Conservation (phyloP, 2,888 invertebrate genomes). For the Hydrotaea diabolus region DNA sequence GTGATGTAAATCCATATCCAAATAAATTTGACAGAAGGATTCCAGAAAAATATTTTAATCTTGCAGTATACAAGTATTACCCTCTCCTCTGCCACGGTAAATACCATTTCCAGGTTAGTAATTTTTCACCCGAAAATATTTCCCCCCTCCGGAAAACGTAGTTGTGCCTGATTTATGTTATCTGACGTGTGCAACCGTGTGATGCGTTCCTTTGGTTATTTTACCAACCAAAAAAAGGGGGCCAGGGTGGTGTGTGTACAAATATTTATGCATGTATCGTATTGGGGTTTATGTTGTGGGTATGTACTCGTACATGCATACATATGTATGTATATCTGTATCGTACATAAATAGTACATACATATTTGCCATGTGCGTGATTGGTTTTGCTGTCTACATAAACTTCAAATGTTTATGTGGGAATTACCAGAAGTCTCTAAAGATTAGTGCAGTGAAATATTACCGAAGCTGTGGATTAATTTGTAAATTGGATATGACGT, state of each 20-base stretch:
- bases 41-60: neutral
- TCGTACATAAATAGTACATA: too few species aligned
- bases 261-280: neutral
- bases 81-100: neutral
- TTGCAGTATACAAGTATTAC: neutral
- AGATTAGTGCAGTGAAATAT: slow-evolving; percentile 72
- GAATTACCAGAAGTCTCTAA: slow-evolving; percentile 74
- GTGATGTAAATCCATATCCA: neutral
- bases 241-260: neutral
- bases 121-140: slow-evolving; percentile 20
- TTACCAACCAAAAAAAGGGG: neutral
- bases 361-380: neutral
- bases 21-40: neutral
- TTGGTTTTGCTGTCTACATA: slow-evolving; percentile 41
- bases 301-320: too few species aligned
- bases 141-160: slow-evolving; percentile 6
- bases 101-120: neutral
- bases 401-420: slow-evolving; percentile 75
- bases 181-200: slow-evolving; percentile 51
- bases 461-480: slow-evolving; percentile 74
- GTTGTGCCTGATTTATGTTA: slow-evolving; percentile 62
- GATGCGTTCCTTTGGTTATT: slow-evolving; percentile 29
- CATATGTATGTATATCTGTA: neutral
- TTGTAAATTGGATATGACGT: slow-evolving; percentile 42
- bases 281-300: neutral